These are phyloP conservation scores for Drosophila fungiperda DNA, from an alignment of 2,888 invertebrate species.

Conservation along the genomic window DNA sequence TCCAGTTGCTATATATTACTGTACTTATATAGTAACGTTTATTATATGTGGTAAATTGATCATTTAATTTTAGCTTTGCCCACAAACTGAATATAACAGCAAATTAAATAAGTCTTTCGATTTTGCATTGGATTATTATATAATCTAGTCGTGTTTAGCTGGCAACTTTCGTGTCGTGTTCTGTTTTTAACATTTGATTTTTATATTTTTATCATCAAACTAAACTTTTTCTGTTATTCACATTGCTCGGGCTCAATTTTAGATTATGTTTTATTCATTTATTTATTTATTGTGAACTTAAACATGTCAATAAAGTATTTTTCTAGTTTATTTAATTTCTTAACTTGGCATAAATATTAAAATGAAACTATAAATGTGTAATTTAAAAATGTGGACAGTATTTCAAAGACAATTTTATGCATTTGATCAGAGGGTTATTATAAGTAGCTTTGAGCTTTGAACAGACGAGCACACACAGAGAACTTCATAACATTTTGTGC, in stretches of 20 bases:
- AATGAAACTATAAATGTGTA: background rate
- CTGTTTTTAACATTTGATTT: too few species aligned
- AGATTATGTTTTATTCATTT: background rate
- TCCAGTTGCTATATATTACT: conserved; percentile 5
- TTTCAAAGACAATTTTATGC: conserved; percentile 7
- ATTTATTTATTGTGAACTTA: background rate
- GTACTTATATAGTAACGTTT: background rate
- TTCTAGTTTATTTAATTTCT: background rate
- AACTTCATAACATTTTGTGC: conserved; percentile 66
- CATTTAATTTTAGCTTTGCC: conserved; percentile 38
- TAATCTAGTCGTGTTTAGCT: background rate
- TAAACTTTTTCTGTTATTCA: background rate
- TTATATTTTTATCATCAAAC: too few species aligned
- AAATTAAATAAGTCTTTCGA: background rate
- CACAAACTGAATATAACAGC: conserved; percentile 65
- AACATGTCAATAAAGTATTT: background rate
- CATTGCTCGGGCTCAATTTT: background rate
- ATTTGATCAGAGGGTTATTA: conserved; percentile 15
- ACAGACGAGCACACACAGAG: conserved; percentile 21
- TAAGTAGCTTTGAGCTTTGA: conserved; percentile 56
- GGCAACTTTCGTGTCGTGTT: background rate
- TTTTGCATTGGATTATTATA: background rate
- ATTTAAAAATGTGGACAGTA: background rate
- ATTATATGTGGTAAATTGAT: conserved; percentile 54
- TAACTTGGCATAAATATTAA: background rate